Evolutionary conservation across 2,888 invertebrate genomes (phyloP), one percentile per base, ranked within the genome.

Genomic region (Melinaea menophilus): DNA sequence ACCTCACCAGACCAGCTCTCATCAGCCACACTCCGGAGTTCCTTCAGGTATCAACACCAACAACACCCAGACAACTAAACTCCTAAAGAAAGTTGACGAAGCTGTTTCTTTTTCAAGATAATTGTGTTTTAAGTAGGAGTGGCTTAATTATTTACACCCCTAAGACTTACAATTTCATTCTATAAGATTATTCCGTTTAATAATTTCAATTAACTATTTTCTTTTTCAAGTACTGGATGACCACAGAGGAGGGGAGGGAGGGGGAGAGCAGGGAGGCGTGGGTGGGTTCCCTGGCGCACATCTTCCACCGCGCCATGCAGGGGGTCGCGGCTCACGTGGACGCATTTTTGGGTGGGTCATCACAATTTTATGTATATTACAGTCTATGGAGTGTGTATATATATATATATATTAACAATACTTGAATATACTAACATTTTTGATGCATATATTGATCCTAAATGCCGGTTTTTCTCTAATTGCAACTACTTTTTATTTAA

Each of bases 301-400:
- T 98, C 80, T 99, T 99, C 91, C 93, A 96, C 72, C 96, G 96
- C 81, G 98, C 98, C 7, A 97, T 99, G 92, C 95, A 95, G 84
- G 98, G 98, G 48, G 93, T 99, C 66, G 96, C 98, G 0, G 95
- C 95, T 41, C 95, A 98, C 79, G 97, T 98, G 12, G 98, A 99
- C 89, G 97, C 98, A 1, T 99, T 98, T 89, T 91, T 99, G 70
- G 98, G 98, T 97, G 92, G 88, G 91, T 85, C 59, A 33, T 34
- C 31, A 56, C 54, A 37, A 31, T 46, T 12, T 61, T n/a, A 57
- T 56, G 33, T 56, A 56, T 48, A 56, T 5, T 22, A 22, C 22
- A 13, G 46, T 61, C 55, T 34, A 31, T 56, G 55, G 56, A 37
- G 35, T 45, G n/a, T 51, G 61, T 48, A 13, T 13, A 13, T 48